These are phyloP conservation scores for Acanthurus lineatus DNA, from an alignment of 2,797 vertebrate genomes.

Conservation along the genomic window DNA sequence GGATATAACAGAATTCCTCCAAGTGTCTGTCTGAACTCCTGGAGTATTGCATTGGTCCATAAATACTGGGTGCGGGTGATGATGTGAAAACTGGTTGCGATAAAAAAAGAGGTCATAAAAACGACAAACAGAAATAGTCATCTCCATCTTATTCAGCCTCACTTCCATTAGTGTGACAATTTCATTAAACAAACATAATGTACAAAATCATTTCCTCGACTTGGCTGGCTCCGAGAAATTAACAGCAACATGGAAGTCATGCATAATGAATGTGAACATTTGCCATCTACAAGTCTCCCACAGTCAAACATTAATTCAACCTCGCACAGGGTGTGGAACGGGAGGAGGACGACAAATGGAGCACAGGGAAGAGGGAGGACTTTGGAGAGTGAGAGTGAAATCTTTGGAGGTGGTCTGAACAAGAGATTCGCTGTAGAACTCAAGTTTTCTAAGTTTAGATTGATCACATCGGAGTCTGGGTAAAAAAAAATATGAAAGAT, in stretches of 20 bases:
- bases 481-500: slow-evolving; percentile 17
- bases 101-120: slow-evolving; percentile 75
- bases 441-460: background rate
- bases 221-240: slow-evolving; percentile 85
- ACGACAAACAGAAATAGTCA: slow-evolving; percentile 82
- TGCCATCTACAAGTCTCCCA: slow-evolving; percentile 83
- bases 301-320: slow-evolving; percentile 83
- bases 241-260: slow-evolving; percentile 86
- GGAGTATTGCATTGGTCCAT: slow-evolving; percentile 45
- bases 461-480: slow-evolving; percentile 16
- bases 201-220: slow-evolving; percentile 85
- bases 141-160: slow-evolving; percentile 80
- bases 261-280: slow-evolving; percentile 87
- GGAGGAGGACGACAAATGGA: slow-evolving; percentile 73
- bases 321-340: slow-evolving; percentile 70
- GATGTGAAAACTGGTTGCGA: slow-evolving; percentile 65
- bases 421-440: slow-evolving; percentile 17
- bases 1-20: slow-evolving; percentile 41
- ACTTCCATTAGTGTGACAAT: slow-evolving; percentile 86
- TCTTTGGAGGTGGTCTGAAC: slow-evolving; percentile 57
- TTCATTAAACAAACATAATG: slow-evolving; percentile 87
- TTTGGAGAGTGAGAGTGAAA: slow-evolving; percentile 67
- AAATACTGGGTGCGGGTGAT: slow-evolving; percentile 58
- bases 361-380: slow-evolving; percentile 56
- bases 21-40: slow-evolving; percentile 38